Percentiles rank a stretch among this genome's conserved stretches.
These are phyloP conservation scores for Mesocentrotus franciscanus DNA, from an alignment of 53 echinoderm and acorn worm species.

Conservation along the genomic window DNA sequence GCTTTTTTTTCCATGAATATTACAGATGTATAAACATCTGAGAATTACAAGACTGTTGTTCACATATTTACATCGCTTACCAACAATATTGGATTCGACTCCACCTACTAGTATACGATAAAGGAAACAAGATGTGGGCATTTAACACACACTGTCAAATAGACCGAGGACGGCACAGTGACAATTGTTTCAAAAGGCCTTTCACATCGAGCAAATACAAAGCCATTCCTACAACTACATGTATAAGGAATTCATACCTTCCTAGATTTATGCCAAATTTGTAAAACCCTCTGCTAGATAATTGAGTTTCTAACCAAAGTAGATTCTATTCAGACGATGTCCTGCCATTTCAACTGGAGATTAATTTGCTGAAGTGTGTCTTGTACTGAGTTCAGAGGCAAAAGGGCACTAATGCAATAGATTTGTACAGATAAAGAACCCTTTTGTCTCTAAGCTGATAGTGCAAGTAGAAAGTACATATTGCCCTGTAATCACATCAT, in stretches of 20 bases:
- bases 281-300: background rate
- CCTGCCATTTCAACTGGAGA: background rate
- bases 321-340: background rate
- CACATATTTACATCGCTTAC: slow-evolving; percentile 13
- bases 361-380: background rate
- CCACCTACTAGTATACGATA: background rate
- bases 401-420: background rate
- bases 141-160: background rate
- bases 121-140: background rate
- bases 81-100: background rate
- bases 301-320: background rate
- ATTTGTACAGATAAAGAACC: background rate
- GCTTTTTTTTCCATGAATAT: slow-evolving; percentile 1
- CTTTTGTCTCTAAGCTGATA: background rate
- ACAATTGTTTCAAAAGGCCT: slow-evolving; percentile 2
- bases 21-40: background rate
- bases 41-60: background rate
- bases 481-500: background rate
- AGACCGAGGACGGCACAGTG: background rate
- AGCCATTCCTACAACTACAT: background rate
- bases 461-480: background rate
- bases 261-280: background rate
- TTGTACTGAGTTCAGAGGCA: background rate
- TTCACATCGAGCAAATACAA: background rate
- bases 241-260: background rate